Base-by-base conservation (phyloP, 1,140 invertebrate species). In the Magallana angulata region DNA sequence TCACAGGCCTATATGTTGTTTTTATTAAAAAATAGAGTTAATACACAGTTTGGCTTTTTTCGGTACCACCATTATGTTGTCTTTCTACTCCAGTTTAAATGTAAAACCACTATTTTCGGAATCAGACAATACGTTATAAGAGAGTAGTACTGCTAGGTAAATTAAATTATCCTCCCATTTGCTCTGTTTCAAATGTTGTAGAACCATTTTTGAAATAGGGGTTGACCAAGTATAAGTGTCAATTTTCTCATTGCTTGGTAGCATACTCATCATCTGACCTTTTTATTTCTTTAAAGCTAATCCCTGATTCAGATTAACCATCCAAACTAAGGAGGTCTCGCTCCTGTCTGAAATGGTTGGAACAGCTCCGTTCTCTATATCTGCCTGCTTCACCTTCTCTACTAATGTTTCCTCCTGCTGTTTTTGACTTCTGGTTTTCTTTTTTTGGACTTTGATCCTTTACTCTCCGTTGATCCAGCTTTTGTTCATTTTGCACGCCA, bases 151-250 rank as follows among this genome's bases (percentile, higher is more conserved):
- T 8, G 84, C 85, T 0, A 89, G 57, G 60, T 89, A 24, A 89
- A 24, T 59, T 60, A 57, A 89, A 76, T 84, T 60, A 58, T 86
- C 56, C 57, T 84, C 12, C 84, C 84, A 86, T 11, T 84, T 89
- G 48, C 71, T 68, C 16, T 89, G 57, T 57, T 83, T 82, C 9
- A 89, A 9, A 5, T 56, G 56, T 48, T 57, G 57, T 18, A 18
- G 56, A 71, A 87, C 36, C 56, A 71, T 48, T 48, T 36, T 7
- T 7, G 58, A 8, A 60, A 87, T 85, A 24, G 87, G 62, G 11
- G 86, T 84, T 7, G 81, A 64, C 14, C 64, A 68, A 59, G 85
- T 59, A 84, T 7, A 59, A 60, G 18, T 84, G n/a, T 62, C 59
- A 62, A 62, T 62, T 62, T 11, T n/a, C 59, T 62, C 59, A 7